phyloP scores from a whole-genome alignment of 2,113 vertebrate species.

The Crotalus tigris region DNA sequence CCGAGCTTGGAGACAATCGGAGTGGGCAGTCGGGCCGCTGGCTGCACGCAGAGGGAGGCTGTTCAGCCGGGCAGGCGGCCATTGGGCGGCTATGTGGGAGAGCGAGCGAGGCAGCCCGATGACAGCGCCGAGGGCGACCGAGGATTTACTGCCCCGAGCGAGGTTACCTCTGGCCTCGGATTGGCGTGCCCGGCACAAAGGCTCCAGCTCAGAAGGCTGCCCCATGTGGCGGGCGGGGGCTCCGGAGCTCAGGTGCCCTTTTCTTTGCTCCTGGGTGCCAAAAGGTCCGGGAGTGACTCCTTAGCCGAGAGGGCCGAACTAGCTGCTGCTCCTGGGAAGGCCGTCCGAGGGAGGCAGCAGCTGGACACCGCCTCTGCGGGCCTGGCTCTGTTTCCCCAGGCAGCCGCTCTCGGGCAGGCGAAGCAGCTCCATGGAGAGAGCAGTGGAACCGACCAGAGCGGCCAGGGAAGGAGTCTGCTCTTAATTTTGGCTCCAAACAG shows the following conservation, averaged over 20 bases:
- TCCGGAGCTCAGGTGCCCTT: not conserved
- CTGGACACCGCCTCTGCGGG: not conserved
- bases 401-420: slow-evolving; percentile 8
- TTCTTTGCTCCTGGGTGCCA: not conserved
- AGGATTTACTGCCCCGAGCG: not conserved
- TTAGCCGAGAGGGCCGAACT: not conserved
- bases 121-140: not conserved
- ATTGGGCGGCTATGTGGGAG: not conserved
- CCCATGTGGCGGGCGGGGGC: not conserved
- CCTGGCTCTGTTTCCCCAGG: not conserved
- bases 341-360: not conserved
- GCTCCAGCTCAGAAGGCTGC: not conserved
- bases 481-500: slow-evolving; percentile 4
- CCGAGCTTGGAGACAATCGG: not conserved
- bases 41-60: not conserved
- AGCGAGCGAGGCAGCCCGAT: not conserved
- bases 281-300: not conserved
- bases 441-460: not conserved
- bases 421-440: not conserved
- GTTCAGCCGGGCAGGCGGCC: not conserved
- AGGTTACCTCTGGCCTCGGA: not conserved
- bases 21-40: not conserved
- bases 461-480: not conserved
- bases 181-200: not conserved
- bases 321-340: not conserved